Conservation (phyloP, 2,888 invertebrate species). For the Caenorhabditis sp. region DNA sequence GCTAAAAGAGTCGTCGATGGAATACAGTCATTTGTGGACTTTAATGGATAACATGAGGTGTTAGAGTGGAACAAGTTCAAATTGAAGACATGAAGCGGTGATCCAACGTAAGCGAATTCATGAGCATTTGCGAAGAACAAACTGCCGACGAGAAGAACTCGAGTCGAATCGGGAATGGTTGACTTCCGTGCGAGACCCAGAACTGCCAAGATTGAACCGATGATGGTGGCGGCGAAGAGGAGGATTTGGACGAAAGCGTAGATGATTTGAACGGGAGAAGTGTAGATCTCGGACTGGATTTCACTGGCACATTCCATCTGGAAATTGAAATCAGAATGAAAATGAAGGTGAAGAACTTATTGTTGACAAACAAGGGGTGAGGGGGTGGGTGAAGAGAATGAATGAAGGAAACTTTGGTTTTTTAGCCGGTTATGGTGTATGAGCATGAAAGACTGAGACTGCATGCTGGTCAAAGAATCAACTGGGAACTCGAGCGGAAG, state of each 20-base stretch:
- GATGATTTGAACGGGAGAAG: slow-evolving; percentile 28
- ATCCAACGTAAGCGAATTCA: slow-evolving; percentile 39
- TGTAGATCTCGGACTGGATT: slow-evolving; percentile 29
- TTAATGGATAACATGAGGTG: slow-evolving; percentile 37
- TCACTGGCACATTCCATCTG: slow-evolving; percentile 51
- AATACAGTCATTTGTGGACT: slow-evolving; percentile 31
- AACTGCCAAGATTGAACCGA: slow-evolving; percentile 33
- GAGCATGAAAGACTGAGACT: too few relatives aligned
- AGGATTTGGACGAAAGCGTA: slow-evolving; percentile 37
- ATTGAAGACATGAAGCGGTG: slow-evolving; percentile 22
- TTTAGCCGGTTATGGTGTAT: neutral
- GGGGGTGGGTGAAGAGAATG: neutral
- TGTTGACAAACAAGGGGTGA: neutral
- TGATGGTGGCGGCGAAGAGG: slow-evolving; percentile 29
- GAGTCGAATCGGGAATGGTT: slow-evolving; percentile 43
- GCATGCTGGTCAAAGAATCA: too few relatives aligned
- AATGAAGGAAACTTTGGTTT: neutral
- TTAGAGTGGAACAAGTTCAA: slow-evolving; percentile 36
- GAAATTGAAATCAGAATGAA: neutral
- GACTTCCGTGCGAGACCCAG: slow-evolving; percentile 28
- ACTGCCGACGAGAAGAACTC: slow-evolving; percentile 41
- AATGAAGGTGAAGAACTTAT: neutral
- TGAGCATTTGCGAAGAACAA: slow-evolving; percentile 49
- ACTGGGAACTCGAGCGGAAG: neutral
- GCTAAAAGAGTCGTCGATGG: slow-evolving; percentile 45